These are phyloP conservation scores for Sycobia sp. DNA, from an alignment of 1,140 invertebrate species.

Conservation along the genomic window DNA sequence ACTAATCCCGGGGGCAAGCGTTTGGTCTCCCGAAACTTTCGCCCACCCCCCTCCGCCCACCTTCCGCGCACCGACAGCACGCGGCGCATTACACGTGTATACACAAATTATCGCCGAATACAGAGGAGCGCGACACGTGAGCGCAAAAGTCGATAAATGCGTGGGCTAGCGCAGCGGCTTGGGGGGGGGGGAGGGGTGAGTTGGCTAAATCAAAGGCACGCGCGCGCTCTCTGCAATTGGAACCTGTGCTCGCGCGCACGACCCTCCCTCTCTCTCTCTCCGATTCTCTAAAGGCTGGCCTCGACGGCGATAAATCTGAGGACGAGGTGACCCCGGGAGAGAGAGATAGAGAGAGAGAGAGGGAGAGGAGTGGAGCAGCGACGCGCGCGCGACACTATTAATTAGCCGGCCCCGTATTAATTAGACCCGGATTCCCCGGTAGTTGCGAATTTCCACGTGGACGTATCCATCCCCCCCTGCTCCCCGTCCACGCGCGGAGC, in stretches of 20 bases:
- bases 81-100: neutral
- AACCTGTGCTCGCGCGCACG: neutral
- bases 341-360: too few relatives aligned
- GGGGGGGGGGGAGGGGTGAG: neutral
- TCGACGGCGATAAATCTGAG: neutral
- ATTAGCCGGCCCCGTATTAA: conserved; percentile 29
- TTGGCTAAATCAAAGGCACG: conserved; percentile 20
- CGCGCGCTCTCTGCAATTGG: neutral
- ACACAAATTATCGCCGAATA: conserved; percentile 23
- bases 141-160: neutral
- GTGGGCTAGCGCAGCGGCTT: neutral
- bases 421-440: conserved; percentile 24
- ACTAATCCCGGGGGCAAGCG: too few relatives aligned
- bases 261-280: neutral
- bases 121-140: conserved; percentile 13
- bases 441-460: neutral
- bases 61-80: neutral
- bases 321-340: too few relatives aligned
- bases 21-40: too few relatives aligned
- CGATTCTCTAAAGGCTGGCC: too few relatives aligned
- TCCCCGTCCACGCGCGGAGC: too few relatives aligned
- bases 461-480: too few relatives aligned
- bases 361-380: too few relatives aligned
- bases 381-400: conserved; percentile 24
- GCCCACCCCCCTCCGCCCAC: too few relatives aligned